phyloP scores from a whole-genome alignment of 2,113 vertebrate species.

The Bombycilla garrulus region DNA sequence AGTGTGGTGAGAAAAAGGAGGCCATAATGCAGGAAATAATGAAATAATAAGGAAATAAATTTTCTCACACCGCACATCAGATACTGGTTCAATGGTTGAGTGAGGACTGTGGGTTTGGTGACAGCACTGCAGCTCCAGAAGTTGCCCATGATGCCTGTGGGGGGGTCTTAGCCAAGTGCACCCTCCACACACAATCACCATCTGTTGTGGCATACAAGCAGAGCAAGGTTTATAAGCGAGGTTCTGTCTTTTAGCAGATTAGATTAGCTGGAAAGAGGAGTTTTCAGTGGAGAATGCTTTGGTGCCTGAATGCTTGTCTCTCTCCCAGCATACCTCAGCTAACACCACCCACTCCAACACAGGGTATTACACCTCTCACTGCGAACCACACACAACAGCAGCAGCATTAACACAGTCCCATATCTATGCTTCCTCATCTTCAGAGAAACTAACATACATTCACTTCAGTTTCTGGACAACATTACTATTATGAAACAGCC shows the following conservation, averaged over 20 bases:
- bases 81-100: background rate
- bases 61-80: background rate
- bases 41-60: background rate
- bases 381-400: rapidly evolving
- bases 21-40: background rate
- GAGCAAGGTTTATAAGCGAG: rapidly evolving
- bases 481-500: background rate
- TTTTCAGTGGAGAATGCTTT: background rate
- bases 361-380: background rate
- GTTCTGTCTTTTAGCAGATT: background rate
- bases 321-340: background rate
- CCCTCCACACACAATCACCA: background rate
- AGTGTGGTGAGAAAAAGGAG: background rate
- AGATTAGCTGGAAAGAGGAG: background rate
- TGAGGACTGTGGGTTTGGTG: background rate
- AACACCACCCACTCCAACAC: background rate
- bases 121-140: background rate
- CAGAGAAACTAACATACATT: background rate
- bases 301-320: background rate
- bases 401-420: background rate
- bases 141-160: background rate
- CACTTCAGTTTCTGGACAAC: background rate
- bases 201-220: background rate
- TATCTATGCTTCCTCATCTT: background rate
- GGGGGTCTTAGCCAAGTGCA: background rate